Evolutionary conservation across 2,113 vertebrate species (phyloP), one percentile per base, ranked within the genome.

Genomic region (Clinocottus analis): DNA sequence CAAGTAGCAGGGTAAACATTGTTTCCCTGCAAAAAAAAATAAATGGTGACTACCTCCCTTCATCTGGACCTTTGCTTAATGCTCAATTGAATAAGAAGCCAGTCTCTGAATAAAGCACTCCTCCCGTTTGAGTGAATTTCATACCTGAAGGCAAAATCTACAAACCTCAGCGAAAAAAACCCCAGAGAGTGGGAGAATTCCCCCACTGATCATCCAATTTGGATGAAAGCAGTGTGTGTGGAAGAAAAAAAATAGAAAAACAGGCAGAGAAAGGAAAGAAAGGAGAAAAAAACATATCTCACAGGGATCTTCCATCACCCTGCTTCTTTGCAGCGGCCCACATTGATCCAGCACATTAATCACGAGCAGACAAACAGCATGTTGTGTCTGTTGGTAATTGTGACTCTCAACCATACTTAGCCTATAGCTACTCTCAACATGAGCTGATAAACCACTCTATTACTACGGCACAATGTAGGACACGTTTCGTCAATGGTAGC

Each of bases 301-400:
- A 6, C 39, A 84, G 89, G 88, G 90, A 90, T 87, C 90, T 83
- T 92, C 90, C 80, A 87, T 91, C 92, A 92, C 70, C 76, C 77
- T 60, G 82, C 75, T 60, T 85, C 67, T 61, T 58, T 72, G 55
- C 80, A 63, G 74, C 66, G 68, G 80, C 84, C 82, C 82, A 77
- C 85, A 80, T 84, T 88, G 91, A 92, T 91, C 77, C 90, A 76
- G 85, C 81, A 43, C 92, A 94, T 93, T 92, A 93, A 93, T 94
- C 93, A 94, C 62, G 70, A 87, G 87, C 91, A 84, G 89, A 91
- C 92, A 92, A 94, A 92, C 91, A 93, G 90, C 85, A 77, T 92
- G 92, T 93, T 93, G 89, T 92, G 91, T 92, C 88, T 92, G 92
- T 86, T 87, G 90, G 91, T 94, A 93, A 94, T 92, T 91, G 90